Base-by-base conservation (phyloP, 2,797 vertebrate species). In the Pachyuromys duprasi region DNA sequence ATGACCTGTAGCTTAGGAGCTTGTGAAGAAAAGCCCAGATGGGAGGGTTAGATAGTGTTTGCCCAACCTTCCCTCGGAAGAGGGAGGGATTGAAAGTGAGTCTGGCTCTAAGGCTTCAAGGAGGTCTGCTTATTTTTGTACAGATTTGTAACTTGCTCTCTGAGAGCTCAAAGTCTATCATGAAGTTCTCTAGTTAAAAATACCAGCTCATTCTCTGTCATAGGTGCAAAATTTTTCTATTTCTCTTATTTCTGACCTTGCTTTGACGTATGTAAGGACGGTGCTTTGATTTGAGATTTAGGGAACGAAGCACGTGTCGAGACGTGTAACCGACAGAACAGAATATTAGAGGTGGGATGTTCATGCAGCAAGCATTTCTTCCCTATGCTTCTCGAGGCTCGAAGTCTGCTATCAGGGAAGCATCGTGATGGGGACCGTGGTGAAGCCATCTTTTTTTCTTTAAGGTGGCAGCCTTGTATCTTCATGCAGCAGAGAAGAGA, bases 201-300 rank as follows among this genome's bases (percentile, higher is more conserved):
- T 57, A 67, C 45, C 42, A 90, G 31, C 4, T 53, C 6, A 24
- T 55, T 45, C 15, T 31, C 60, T 79, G 31, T 78, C 26, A n/a
- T 8, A 60, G 60, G 17, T 15, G 26, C 15, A 78, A 18, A 17
- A 15, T 33, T 78, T 95, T 33, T 28, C 94, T 78, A 36, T 76
- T 92, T 89, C 28, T 93, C 49, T 95, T 63, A 53, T 28, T 4
- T 49, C 62, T 28, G 63, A 65, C 11, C 18, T 93, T 90, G 26
- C 62, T 96, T 95, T 95, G 91, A 95, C 88, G 89, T 89, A 78
- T 65, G 39, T 92, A 78, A 57, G 62, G 22, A 89, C 82, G 60
- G 5, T 74, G 14, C 63, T 76, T 92, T 93, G 78, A 88, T 20
- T 87, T 93, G 26, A 83, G 81, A 92, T 57, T 31, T 53, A 42